Base-by-base conservation (phyloP, 2,113 vertebrate genomes). In the Phainopepla nitens region DNA sequence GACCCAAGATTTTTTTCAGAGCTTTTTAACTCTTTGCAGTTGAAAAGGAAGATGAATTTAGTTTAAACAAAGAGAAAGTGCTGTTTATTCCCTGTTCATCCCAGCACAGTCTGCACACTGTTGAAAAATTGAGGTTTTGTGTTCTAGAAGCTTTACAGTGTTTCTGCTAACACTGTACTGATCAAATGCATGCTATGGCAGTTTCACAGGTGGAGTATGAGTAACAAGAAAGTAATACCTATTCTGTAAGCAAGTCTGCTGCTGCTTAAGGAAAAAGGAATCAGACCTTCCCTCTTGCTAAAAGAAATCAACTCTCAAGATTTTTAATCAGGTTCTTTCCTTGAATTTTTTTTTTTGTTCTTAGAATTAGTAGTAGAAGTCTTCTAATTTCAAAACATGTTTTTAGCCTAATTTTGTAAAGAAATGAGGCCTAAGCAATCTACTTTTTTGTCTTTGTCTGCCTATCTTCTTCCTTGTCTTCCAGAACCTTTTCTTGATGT, bases 191-290 rank as follows among this genome's bases (percentile, higher is more conserved):
- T 84, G 41, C 61, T 72, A 6, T 79, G 92, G 92, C 79, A 76
- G 20, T 22, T 93, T 96, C 92, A 80, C 75, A 50, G 49, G 36
- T 95, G 95, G 94, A 29, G 49, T 61, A 5, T 88, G 95, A 91
- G 90, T 96, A 97, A 93, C 92, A 90, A 54, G 78, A 85, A 69
- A n/a, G 45, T 72, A 65, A 83, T 53, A 24, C 24, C n/a, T 90
- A 2, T 42, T 76, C 45, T 72, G n/a, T 87, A 41, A 84, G 76
- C 20, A 60, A 78, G 8, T 7, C 24, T 4, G 3, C 53, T 87
- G 49, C 61, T 92, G 18, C 44, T 79, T 91, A 56, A 66, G 16
- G 7, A 44, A 69, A 51, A 77, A 73, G 8, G 4, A 71, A 79
- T 87, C 49, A 62, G 39, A 71, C 9, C 42, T 54, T 41, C 25